Percentiles rank a stretch among this genome's conserved stretches.
These are phyloP conservation scores for Toxonevra muliebris DNA, from an alignment of 2,888 invertebrate genomes.

Conservation along the genomic window DNA sequence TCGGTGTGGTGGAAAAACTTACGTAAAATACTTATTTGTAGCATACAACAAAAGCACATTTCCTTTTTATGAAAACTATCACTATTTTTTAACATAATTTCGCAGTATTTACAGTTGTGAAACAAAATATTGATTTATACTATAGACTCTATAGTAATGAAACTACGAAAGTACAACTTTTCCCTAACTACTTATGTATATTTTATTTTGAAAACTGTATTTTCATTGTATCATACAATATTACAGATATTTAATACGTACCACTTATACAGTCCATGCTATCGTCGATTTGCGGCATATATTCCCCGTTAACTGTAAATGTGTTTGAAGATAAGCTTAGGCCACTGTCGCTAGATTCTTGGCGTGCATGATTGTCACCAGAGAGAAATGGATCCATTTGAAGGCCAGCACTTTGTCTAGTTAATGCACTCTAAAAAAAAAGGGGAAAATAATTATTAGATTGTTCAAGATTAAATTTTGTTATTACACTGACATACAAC, in stretches of 20 bases:
- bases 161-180: not conserved
- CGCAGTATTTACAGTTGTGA: no score
- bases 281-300: conserved; percentile 89
- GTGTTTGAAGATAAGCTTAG: conserved; percentile 86
- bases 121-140: no score
- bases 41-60: no score
- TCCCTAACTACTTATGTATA: not conserved
- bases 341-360: conserved; percentile 95
- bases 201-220: not conserved
- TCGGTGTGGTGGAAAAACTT: no score
- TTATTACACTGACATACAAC: no score
- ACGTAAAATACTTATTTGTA: no score
- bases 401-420: conserved; percentile 47
- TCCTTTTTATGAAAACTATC: no score
- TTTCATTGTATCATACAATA: not conserved
- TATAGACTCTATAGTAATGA: not conserved
- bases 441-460: not conserved
- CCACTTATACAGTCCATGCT: conserved; percentile 88
- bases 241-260: conserved; percentile 48
- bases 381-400: conserved; percentile 80
- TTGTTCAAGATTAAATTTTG: no score
- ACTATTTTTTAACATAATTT: no score
- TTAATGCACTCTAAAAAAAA: conserved; percentile 37
- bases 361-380: conserved; percentile 88
- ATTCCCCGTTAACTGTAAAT: conserved; percentile 92